Evolutionary conservation across 2,113 vertebrate genomes (phyloP), one percentile per base, ranked within the genome.

Genomic region (Aramus guarauna): DNA sequence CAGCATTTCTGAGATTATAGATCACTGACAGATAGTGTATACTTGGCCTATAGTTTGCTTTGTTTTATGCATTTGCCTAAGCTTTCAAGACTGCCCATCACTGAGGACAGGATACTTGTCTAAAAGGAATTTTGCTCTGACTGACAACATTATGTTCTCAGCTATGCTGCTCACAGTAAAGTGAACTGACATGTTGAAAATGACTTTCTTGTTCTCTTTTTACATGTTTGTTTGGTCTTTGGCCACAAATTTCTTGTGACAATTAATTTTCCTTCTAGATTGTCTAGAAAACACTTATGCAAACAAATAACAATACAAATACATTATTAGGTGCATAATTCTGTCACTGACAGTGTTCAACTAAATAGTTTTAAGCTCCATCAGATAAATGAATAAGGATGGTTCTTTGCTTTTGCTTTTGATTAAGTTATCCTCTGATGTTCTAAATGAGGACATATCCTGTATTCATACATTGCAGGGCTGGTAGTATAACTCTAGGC

Each of bases 291-390:
- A 79, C 1, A 4, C 4, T 67, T 86, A n/a, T 22, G 8, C 5
- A 79, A 85, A 26, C 3, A 72, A 59, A 74, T 50, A 83, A 36
- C 7, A 64, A 52, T n/a, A 66, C 12, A 45, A 41, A 66, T 22
- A 62, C 9, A 90, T 23, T 2, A 20, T 29, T 13, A 41, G 2
- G 4, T 43, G 5, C 14, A 39, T 60, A 43, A 92, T 81, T 77
- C 36, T 85, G 16, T 59, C 26, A 87, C 56, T 68, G 48, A 39
- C 17, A 55, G 9, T 29, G 17, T 71, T 88, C 21, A 91, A 9
- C 48, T 73, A 85, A 94, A 60, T 83, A 73, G 30, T 76, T 78
- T 72, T 96, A 94, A 96, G 20, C 36, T 87, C 60, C 92, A 29
- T 37, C 45, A 97, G 20, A 45, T 66, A 26, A 64, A 52, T 76